Evolutionary conservation across 1,140 invertebrate genomes (phyloP).

Genomic region (Heliothis virescens): DNA sequence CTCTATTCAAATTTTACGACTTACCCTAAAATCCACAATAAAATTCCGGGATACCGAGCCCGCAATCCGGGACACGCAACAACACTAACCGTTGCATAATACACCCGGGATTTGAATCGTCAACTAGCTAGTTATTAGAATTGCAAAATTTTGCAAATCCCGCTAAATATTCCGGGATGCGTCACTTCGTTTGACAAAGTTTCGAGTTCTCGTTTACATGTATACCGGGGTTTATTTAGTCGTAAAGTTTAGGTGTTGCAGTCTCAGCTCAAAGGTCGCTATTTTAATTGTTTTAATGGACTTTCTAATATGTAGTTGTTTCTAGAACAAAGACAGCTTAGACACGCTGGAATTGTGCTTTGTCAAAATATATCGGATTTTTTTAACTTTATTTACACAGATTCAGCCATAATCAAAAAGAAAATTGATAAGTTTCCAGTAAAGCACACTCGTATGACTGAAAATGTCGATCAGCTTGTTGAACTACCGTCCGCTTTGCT

Average conservation of each 20-base stretch:
- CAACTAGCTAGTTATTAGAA: constrained; percentile 48
- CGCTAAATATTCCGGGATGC: constrained; percentile 44
- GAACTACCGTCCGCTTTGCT: too few relatives aligned
- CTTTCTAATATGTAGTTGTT: too few relatives aligned
- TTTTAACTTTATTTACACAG: too few relatives aligned
- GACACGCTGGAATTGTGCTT: too few relatives aligned
- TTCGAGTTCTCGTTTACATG: constrained; percentile 33
- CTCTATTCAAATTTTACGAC: constrained; percentile 25
- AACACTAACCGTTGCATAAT: constrained; percentile 43
- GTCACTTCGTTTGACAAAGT: constrained; percentile 40
- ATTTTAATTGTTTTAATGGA: background rate
- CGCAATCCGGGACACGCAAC: constrained; percentile 1
- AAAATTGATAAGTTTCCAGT: too few relatives aligned
- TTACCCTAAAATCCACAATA: background rate
- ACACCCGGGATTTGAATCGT: constrained; percentile 45
- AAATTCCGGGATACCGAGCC: constrained; percentile 22
- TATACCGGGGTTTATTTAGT: constrained; percentile 21
- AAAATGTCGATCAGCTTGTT: too few relatives aligned
- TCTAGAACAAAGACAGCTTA: too few relatives aligned
- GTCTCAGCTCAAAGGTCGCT: constrained; percentile 32
- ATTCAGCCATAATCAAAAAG: too few relatives aligned
- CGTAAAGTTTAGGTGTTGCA: background rate
- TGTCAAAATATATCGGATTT: too few relatives aligned
- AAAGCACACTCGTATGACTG: too few relatives aligned
- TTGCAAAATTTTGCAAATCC: constrained; percentile 49